Evolutionary conservation across 2,113 vertebrate genomes (phyloP).

Genomic region (Falcunculus frontatus): DNA sequence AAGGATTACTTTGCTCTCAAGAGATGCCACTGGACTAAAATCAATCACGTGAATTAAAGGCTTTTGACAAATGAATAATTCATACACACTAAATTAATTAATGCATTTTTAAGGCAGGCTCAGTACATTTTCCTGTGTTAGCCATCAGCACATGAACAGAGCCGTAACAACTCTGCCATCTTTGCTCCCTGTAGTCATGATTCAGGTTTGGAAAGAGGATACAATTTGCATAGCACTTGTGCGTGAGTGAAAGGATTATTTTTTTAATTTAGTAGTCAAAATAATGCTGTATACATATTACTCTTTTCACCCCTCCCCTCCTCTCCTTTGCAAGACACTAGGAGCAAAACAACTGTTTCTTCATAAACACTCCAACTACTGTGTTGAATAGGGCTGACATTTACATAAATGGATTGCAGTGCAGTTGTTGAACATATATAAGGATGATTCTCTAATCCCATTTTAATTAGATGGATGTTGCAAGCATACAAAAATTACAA

Average conservation of each 20-base stretch:
- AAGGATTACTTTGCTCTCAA: conserved; percentile 42
- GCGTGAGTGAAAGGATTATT: not conserved
- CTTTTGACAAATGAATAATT: conserved; percentile 82
- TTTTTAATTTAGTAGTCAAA: not conserved
- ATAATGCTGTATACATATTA: not conserved
- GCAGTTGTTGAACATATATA: conserved; percentile 87
- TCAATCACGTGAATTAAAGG: conserved; percentile 76
- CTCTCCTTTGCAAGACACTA: not conserved
- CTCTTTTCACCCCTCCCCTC: not conserved
- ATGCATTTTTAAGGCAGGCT: conserved; percentile 54
- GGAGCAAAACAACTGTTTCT: conserved; percentile 64
- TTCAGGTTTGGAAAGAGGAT: conserved; percentile 20
- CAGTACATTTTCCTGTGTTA: not conserved
- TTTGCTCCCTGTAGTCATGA: not conserved
- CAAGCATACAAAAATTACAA: conserved; percentile 84
- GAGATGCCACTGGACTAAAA: conserved; percentile 59
- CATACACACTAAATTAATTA: conserved; percentile 74
- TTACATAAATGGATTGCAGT: conserved; percentile 84
- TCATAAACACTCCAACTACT: conserved; percentile 60
- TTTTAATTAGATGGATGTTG: conserved; percentile 98
- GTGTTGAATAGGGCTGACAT: conserved; percentile 83
- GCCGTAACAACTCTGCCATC: not conserved
- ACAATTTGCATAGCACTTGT: not conserved
- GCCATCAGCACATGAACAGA: not conserved
- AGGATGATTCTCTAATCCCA: conserved; percentile 88